Conservation (phyloP, 2,888 invertebrate species). For the Thereva nobilitata region DNA sequence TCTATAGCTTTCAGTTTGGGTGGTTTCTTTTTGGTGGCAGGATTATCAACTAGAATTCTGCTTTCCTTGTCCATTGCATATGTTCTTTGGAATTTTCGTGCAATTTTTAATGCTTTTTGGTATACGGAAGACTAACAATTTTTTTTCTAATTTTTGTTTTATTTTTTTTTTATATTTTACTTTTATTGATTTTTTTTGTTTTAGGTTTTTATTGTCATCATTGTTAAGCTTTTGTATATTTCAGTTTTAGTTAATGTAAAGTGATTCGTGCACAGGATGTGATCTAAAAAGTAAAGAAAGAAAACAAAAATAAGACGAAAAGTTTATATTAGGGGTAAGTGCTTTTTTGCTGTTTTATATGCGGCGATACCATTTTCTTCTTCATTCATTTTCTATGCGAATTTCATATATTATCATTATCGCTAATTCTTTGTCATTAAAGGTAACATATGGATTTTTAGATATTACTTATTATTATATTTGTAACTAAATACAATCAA, state of each 20-base stretch:
- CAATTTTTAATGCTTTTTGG: constrained; percentile 3
- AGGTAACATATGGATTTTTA: too few relatives aligned
- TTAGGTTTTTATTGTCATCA: constrained; percentile 28
- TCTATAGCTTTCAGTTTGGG: constrained; percentile 58
- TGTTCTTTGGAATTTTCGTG: constrained; percentile 17
- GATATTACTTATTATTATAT: too few relatives aligned
- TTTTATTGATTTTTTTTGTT: constrained; percentile 20
- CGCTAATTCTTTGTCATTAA: too few relatives aligned
- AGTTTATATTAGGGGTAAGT: too few relatives aligned
- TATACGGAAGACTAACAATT: constrained; percentile 9
- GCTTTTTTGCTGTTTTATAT: too few relatives aligned
- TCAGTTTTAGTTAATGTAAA: constrained; percentile 12
- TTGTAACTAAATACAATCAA: too few relatives aligned
- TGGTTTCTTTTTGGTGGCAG: constrained; percentile 56
- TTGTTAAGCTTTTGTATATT: constrained; percentile 10
- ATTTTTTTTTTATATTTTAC: constrained; percentile 22
- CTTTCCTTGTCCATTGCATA: constrained; percentile 38
- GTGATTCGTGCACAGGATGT: constrained; percentile 25
- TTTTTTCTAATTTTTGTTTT: constrained; percentile 22
- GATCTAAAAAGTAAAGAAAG: constrained; percentile 20
- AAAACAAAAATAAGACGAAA: too few relatives aligned
- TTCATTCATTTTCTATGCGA: too few relatives aligned
- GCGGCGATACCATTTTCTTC: too few relatives aligned
- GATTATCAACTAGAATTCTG: constrained; percentile 50
- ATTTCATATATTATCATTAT: too few relatives aligned